These are phyloP conservation scores for Allacma fusca DNA, from an alignment of 2,888 invertebrate species.

Conservation along the genomic window DNA sequence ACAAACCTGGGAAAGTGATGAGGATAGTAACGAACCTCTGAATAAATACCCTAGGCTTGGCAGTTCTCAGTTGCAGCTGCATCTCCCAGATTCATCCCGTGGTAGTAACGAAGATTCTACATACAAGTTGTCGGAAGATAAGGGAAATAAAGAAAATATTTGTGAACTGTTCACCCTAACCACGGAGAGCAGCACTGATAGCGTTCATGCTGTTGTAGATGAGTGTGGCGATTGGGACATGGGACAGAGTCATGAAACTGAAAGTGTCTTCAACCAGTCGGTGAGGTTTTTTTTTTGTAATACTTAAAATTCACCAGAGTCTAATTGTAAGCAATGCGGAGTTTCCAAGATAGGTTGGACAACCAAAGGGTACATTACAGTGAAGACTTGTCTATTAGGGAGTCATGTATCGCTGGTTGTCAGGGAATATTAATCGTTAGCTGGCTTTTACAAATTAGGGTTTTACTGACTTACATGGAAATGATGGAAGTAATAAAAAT, in stretches of 20 bases:
- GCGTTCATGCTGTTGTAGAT: slow-evolving; percentile 52
- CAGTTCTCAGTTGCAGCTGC: slow-evolving; percentile 10
- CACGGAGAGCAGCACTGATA: slow-evolving; percentile 26
- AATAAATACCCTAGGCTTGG: slow-evolving; percentile 55
- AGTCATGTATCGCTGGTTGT: background rate
- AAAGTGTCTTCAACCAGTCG: slow-evolving; percentile 59
- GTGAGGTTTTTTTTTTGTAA: slow-evolving; percentile 40
- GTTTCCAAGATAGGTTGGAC: too few relatives aligned
- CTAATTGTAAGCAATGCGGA: background rate
- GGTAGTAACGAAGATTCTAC: background rate
- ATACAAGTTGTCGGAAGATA: background rate
- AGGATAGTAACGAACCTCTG: slow-evolving; percentile 58
- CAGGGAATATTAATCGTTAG: slow-evolving; percentile 23
- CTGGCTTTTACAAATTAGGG: background rate
- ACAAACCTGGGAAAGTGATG: slow-evolving; percentile 57
- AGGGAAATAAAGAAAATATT: slow-evolving; percentile 16
- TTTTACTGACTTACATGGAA: background rate
- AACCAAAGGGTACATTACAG: too few relatives aligned
- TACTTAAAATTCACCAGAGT: background rate
- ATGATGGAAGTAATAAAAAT: background rate
- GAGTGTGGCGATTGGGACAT: slow-evolving; percentile 45
- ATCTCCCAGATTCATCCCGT: background rate
- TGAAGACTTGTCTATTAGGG: too few relatives aligned
- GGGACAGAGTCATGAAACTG: slow-evolving; percentile 61
- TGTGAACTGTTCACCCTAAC: slow-evolving; percentile 14